A percentile compares a stretch with the other conserved stretches of the same genome.
Conservation (phyloP, 2,888 invertebrate species). For the Drosophila nr. medialis region DNA sequence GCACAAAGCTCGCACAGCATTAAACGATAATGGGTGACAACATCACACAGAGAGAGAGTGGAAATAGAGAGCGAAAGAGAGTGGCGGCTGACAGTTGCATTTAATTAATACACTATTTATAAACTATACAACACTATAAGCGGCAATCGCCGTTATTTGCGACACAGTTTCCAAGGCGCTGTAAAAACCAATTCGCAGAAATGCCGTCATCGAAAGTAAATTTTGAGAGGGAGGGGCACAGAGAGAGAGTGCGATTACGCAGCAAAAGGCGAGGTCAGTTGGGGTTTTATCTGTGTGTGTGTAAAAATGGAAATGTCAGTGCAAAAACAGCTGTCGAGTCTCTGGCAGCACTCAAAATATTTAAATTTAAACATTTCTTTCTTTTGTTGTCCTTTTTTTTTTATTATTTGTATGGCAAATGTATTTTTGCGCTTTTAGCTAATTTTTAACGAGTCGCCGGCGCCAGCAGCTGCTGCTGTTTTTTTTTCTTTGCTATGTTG, state of each 20-base stretch:
- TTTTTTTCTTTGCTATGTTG: slow-evolving; percentile 23
- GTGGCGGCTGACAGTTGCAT: slow-evolving; percentile 25
- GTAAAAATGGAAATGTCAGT: slow-evolving; percentile 15
- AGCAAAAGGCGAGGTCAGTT: slow-evolving; percentile 61
- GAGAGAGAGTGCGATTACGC: slow-evolving; percentile 26
- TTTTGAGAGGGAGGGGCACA: not conserved
- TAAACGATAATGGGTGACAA: slow-evolving; percentile 58
- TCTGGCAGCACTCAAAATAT: slow-evolving; percentile 31
- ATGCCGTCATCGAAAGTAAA: slow-evolving; percentile 71
- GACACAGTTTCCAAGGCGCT: slow-evolving; percentile 20
- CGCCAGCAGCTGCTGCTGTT: slow-evolving; percentile 34
- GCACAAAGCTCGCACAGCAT: slow-evolving; percentile 7
- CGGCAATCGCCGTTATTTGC: slow-evolving; percentile 18
- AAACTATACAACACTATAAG: slow-evolving; percentile 10
- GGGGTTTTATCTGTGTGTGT: slow-evolving; percentile 22
- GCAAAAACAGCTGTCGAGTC: slow-evolving; percentile 53
- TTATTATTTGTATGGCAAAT: slow-evolving; percentile 29
- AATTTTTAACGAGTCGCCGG: slow-evolving; percentile 41
- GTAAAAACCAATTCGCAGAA: slow-evolving; percentile 22
- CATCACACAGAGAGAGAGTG: slow-evolving; percentile 34
- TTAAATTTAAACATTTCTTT: slow-evolving; percentile 54
- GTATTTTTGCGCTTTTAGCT: slow-evolving; percentile 54
- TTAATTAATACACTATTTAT: slow-evolving; percentile 47
- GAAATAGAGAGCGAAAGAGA: slow-evolving; percentile 24
- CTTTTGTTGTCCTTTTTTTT: not conserved